Evolutionary conservation across 1,140 invertebrate genomes (phyloP), one percentile per base, ranked within the genome.

Genomic region (Branchinecta lindahli): DNA sequence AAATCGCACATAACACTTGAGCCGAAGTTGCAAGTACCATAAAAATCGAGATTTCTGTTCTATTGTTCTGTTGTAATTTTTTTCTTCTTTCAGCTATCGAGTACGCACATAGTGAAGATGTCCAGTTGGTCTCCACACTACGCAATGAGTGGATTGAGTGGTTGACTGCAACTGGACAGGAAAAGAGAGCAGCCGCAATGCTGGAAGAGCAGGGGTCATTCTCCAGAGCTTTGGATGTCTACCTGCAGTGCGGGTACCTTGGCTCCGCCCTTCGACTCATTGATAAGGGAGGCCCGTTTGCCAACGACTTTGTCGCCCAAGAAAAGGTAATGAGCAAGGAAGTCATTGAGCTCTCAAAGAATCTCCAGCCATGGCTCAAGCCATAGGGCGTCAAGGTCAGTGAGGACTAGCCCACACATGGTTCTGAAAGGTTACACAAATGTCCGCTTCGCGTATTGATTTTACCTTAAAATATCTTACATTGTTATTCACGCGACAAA

Each of bases 101-200:
- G 18, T 61, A 61, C 6, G 52, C 52, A 12, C 52, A 61, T 15
- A 61, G 18, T 6, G 52, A 61, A 6, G 52, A 61, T 20, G 12
- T 61, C 52, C 2, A 61, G 12, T 6, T 61, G 18, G 18, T 61
- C 52, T 20, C 18, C 4, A 61, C 12, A 6, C 52, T 61, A 15
- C 52, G 52, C 52, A 61, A 12, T 61, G 52, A 61, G 18, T 61
- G 52, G 52, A 61, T 61, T 20, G 52, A 61, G 52, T 61, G 52
- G 52, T 20, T 61, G 18, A 20, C 52, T 61, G 12, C 2, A 6
- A 61, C 52, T 15, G 52, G 52, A 12, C 52, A 61, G 12, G 12
- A 61, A 2, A 61, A 61, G 52, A 20, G 18, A 61, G 52, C 52
- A 61, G 52, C 12, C 12, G 18, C 12, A 6, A 12, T 61, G 12